Evolutionary conservation across 2,888 invertebrate genomes (phyloP), one percentile per base, ranked within the genome.

Genomic region (Troides aeacus): DNA sequence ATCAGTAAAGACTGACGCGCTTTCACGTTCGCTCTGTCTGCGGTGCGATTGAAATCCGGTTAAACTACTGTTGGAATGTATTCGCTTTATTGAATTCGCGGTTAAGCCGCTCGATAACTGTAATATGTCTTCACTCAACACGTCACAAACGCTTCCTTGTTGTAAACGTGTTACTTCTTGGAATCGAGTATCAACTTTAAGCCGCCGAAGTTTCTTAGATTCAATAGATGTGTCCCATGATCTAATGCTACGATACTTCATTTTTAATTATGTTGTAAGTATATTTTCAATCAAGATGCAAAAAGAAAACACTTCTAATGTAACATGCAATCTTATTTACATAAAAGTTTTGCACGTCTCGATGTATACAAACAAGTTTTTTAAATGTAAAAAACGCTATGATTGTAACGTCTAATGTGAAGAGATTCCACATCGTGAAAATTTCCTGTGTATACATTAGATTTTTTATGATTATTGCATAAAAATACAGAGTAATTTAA

Each of bases 21-120:
- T 70, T 70, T 70, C 69, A 70, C 66, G 67, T 61, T 46, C 36
- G 62, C 39, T 64, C 46, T 57, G 21, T 61, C 36, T 42, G 23
- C 69, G 60, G n/a, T 36, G 58, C 15, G 61, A 42, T 64, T 36
- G 46, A 57, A 62, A 69, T 69, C 69, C 65, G 69, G 69, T 69
- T 69, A 15, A 21, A 58, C 69, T 62, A 50, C 67, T 58, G 68
- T 65, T 50, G 62, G 66, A 62, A 70, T 66, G 65, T 50, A 30
- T 58, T 62, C 57, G 50, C 62, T 36, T 66, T 66, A 70, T 70
- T 70, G 23, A 46, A 66, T 70, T 66, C n/a, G 66, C 69, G 64
- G 39, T 65, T 65, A 46, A 50, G 24, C 46, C 46, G 57, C 17
- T 5, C 50, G 23, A 39, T 59, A 63, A 63, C 68, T 59, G 18